phyloP scores from a whole-genome alignment of 2,888 invertebrate genomes.

The Pherbina coryleti region DNA sequence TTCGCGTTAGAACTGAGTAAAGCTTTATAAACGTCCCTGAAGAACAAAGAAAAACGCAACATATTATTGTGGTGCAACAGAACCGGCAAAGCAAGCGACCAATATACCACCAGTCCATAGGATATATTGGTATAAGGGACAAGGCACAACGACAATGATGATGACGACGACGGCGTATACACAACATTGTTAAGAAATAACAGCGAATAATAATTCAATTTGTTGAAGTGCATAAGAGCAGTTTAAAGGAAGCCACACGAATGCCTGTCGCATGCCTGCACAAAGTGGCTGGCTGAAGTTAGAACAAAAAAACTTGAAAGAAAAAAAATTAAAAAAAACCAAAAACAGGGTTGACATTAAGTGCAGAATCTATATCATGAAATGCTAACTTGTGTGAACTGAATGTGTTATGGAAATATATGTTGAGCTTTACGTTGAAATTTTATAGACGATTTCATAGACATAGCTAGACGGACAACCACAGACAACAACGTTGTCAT shows the following conservation, averaged over 20 bases:
- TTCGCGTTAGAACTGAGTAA: conserved; percentile 45
- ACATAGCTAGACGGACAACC: no score
- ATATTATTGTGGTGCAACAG: conserved; percentile 6
- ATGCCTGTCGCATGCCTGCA: conserved; percentile 29
- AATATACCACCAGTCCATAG: background rate
- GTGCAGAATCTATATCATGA: background rate
- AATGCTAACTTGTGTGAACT: background rate
- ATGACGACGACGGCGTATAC: background rate
- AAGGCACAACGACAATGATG: background rate
- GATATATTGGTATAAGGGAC: background rate
- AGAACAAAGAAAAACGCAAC: conserved; percentile 17
- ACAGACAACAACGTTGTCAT: no score
- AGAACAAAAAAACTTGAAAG: background rate
- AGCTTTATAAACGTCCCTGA: background rate
- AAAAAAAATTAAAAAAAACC: background rate
- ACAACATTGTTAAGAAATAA: conserved; percentile 22
- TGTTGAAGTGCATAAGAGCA: conserved; percentile 47
- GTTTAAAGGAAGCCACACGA: conserved; percentile 41
- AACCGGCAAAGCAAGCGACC: conserved; percentile 12
- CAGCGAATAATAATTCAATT: conserved; percentile 58
- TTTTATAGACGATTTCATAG: no score
- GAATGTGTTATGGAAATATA: no score
- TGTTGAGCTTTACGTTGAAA: no score
- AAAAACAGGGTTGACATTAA: background rate
- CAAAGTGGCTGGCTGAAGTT: background rate